Base-by-base conservation (phyloP, 1,140 invertebrate species). In the Trichomalopsis sarcophagae region DNA sequence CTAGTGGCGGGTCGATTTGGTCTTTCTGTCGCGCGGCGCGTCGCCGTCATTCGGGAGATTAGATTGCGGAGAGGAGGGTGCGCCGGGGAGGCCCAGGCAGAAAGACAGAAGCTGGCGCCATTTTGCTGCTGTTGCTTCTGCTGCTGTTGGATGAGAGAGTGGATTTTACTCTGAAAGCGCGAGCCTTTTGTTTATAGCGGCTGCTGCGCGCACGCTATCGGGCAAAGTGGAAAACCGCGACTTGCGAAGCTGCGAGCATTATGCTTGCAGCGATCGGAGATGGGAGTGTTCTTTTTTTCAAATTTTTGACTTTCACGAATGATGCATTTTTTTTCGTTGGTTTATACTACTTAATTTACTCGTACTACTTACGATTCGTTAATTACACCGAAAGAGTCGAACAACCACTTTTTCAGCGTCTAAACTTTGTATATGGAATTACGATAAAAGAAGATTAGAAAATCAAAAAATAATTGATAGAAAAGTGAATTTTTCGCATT, bases 11-110 rank as follows among this genome's bases (percentile, higher is more conserved):
- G 82, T 87, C 86, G 82, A 83, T 85, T 73, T 71, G 50, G 55
- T 81, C 44, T 36, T 76, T 76, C 76, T 33, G 71, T 75, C 81
- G 47, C 82, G 47, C 47, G 47, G 47, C 11, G 47, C 33, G 74
- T 78, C 62, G 47, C 80, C 82, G 79, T 91, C 89, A 90, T 92
- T 89, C 88, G 88, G 91, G 91, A 84, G 83, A 92, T 92, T 92
- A 92, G 88, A 90, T 88, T 89, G 86, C 79, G 85, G 85, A 89
- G 85, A 89, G 87, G 85, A 77, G 84, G 69, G 81, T 82, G 68
- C 27, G 82, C 50, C 33, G 47, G 44, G 55, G 40, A 44, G 40
- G 40, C 40, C 40, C 40, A 44, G 40, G 33, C n/a, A 50, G 77
- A 81, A 30, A 73, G 62, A 78, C 7, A 84, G 77, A 68, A 30